Evolutionary conservation across 2,888 invertebrate species (phyloP), one percentile per base, ranked within the genome.

Genomic region (Priapulus caudatus): DNA sequence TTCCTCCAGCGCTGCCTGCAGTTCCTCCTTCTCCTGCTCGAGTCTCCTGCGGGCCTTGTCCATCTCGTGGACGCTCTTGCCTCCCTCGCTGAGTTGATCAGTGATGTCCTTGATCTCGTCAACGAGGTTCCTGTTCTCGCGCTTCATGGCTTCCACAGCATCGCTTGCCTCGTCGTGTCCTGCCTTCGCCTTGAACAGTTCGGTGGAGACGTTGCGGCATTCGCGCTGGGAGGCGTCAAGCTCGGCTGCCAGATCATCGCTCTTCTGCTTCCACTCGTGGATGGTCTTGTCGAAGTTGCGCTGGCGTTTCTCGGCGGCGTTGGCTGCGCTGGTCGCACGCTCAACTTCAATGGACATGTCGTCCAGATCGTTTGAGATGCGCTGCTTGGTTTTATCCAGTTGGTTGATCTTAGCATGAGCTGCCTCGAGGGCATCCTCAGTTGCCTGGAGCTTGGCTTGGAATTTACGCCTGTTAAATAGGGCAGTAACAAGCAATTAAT

Each of bases 271-370:
- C 98, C 98, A 99, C 83, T 98, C 98, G 65, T 90, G 86, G 73
- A 98, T 89, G 78, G 95, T 93, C 79, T 97, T 95, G 81, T 98
- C 98, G 81, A 99, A 98, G 64, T 90, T 90, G 79, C 95, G 93
- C 79, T 97, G 97, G 77, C 93, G 97, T 90, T 98, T 97, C 77
- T 98, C 97, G 68, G 97, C 88, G 61, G 91, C 89, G 70, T 86
- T 87, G 74, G 95, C 92, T 71, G 91, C 85, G 51, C 89, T 84
- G 10, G 33, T 33, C n/a, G 33, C 33, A 10, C 33, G 33, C 33
- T 33, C 33, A 10, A 33, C 33, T 33, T 33, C 33, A 33, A 33
- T 33, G 33, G 33, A 33, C 69, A 95, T 81, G 74, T 97, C 97
- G 75, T 98, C 97, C 67, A 97, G 88, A 77, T 98, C 97, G 67